A percentile compares a stretch with the other conserved stretches of the same genome.
phyloP scores from a whole-genome alignment of 2,888 invertebrate genomes.

The Iselma pallidipennis region DNA sequence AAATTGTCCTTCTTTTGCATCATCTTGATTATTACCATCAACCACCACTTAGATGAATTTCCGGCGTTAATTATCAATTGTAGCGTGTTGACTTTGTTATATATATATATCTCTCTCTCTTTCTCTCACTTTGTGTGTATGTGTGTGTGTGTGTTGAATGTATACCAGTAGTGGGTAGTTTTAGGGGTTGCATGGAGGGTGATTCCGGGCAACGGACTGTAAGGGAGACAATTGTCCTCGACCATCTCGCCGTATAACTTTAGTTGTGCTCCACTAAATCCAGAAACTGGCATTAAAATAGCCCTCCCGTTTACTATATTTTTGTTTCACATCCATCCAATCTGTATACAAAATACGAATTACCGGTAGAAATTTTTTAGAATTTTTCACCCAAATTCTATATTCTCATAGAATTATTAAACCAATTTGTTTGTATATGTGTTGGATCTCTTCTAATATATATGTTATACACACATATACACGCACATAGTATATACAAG shows the following conservation, averaged over 20 bases:
- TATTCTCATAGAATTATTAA: no score
- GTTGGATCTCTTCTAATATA: no score
- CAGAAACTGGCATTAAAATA: slow-evolving; percentile 4
- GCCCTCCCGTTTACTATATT: background rate
- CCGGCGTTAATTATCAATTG: background rate
- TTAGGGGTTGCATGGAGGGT: slow-evolving; percentile 49
- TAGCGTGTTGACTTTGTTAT: background rate
- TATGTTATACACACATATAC: background rate
- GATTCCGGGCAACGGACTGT: slow-evolving; percentile 30
- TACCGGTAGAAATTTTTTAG: no score
- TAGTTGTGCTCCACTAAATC: slow-evolving; percentile 33
- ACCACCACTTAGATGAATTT: background rate
- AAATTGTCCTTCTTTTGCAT: no score
- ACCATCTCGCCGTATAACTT: slow-evolving; percentile 30
- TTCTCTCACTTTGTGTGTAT: no score
- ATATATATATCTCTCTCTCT: no score
- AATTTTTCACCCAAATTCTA: no score
- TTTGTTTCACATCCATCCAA: background rate
- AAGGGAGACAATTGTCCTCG: slow-evolving; percentile 34
- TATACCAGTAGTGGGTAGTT: slow-evolving; percentile 18
- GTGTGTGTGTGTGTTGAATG: background rate
- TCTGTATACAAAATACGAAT: no score
- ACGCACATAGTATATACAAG: no score
- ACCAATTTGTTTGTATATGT: no score
- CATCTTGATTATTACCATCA: no score